phyloP scores from a whole-genome alignment of 2,888 invertebrate species.

The Phortica okadai region DNA sequence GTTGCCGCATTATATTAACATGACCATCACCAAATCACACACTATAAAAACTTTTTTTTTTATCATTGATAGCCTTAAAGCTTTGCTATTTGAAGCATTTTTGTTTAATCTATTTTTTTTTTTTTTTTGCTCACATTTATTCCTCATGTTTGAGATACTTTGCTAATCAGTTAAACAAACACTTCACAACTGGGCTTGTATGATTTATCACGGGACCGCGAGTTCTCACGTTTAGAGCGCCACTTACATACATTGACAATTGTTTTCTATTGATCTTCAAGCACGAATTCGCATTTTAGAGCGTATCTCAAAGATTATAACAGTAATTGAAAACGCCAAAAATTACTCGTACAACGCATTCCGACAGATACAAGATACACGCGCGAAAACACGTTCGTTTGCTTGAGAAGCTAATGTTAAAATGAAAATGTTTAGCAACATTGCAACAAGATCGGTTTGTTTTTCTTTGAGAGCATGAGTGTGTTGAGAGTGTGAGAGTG shows the following conservation, averaged over 20 bases:
- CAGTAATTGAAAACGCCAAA: background rate
- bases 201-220: background rate
- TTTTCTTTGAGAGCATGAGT: slow-evolving; percentile 17
- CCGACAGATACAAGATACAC: slow-evolving; percentile 37
- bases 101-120: background rate
- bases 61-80: background rate
- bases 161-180: slow-evolving; percentile 58
- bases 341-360: slow-evolving; percentile 38
- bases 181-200: background rate
- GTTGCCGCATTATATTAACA: slow-evolving; percentile 9
- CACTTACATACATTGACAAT: slow-evolving; percentile 22
- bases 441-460: slow-evolving; percentile 53
- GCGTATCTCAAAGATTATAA: background rate
- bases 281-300: slow-evolving; percentile 25
- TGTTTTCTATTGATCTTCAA: slow-evolving; percentile 24
- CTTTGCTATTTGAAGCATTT: background rate
- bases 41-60: background rate
- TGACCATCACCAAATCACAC: background rate
- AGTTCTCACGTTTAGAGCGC: slow-evolving; percentile 26
- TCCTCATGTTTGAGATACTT: slow-evolving; percentile 47
- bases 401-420: slow-evolving; percentile 46
- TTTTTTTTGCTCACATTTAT: background rate
- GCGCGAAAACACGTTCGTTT: slow-evolving; percentile 23
- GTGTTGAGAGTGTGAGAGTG: background rate
- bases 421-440: slow-evolving; percentile 33